phyloP scores from a whole-genome alignment of 2,888 invertebrate genomes.

The Notodonta dromedarius region DNA sequence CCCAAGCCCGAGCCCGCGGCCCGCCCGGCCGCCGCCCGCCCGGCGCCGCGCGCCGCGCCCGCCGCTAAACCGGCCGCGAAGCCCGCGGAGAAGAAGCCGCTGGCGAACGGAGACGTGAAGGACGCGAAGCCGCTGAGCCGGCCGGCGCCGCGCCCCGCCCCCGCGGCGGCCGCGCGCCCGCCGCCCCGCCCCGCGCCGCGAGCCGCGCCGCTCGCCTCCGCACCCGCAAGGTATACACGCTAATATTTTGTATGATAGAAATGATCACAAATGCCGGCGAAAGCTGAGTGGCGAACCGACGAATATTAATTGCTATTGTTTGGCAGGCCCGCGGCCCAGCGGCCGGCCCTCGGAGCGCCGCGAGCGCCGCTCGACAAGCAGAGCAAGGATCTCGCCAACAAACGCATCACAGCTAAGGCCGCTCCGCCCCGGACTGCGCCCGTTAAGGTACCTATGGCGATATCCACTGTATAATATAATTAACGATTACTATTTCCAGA shows the following conservation, averaged over 20 bases:
- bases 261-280: too few relatives aligned
- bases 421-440: constrained; percentile 72
- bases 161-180: constrained; percentile 9
- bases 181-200: constrained; percentile 43
- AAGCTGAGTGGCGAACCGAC: too few relatives aligned
- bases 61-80: constrained; percentile 28
- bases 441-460: constrained; percentile 56
- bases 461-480: neutral
- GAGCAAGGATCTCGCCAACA: constrained; percentile 88
- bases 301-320: neutral
- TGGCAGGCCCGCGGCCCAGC: constrained; percentile 54
- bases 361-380: constrained; percentile 79
- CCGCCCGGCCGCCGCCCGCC: constrained; percentile 22
- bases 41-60: constrained; percentile 28
- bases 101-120: constrained; percentile 6
- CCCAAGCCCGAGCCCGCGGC: constrained; percentile 22
- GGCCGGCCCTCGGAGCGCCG: constrained; percentile 42
- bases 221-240: constrained; percentile 23
- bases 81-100: constrained; percentile 14
- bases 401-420: constrained; percentile 84
- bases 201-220: constrained; percentile 40
- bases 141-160: constrained; percentile 15
- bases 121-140: neutral
- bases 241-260: neutral
- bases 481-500: too few relatives aligned